Conservation (phyloP, 2,888 invertebrate species). For the Melolontha melolontha region DNA sequence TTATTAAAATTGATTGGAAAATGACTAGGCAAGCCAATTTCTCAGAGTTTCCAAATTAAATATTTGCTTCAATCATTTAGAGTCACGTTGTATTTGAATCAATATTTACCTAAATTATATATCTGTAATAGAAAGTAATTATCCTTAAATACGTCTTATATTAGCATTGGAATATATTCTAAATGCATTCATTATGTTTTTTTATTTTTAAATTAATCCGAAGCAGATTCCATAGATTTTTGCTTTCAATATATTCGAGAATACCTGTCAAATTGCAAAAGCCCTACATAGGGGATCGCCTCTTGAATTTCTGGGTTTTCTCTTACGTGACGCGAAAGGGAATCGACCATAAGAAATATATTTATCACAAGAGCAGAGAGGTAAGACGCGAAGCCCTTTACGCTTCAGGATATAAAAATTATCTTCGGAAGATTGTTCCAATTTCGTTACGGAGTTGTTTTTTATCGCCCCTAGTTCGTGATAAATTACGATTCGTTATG, state of each 20-base stretch:
- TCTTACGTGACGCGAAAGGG: conserved; percentile 32
- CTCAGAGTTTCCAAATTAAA: no score
- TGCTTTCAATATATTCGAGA: conserved; percentile 29
- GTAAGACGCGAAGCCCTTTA: background rate
- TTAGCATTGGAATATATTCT: no score
- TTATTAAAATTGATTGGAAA: no score
- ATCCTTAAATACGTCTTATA: no score
- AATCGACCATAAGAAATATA: conserved; percentile 32
- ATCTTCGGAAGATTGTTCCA: conserved; percentile 37
- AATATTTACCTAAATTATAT: no score
- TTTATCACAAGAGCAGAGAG: conserved; percentile 22
- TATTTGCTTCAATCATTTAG: no score
- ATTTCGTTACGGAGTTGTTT: conserved; percentile 34
- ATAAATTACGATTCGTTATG: conserved; percentile 31
- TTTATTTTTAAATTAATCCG: no score
- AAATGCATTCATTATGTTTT: no score
- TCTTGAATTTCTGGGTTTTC: conserved; percentile 16
- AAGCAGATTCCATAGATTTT: conserved; percentile 6
- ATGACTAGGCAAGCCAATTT: no score
- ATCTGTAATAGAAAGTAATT: no score
- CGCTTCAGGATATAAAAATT: conserved; percentile 34
- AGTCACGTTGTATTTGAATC: no score
- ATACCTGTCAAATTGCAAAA: conserved; percentile 26
- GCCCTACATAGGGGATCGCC: conserved; percentile 18
- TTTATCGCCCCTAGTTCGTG: conserved; percentile 30